Evolutionary conservation across 2,888 invertebrate genomes (phyloP), one percentile per base, ranked within the genome.

Genomic region (Malthinus seriepunctatus): DNA sequence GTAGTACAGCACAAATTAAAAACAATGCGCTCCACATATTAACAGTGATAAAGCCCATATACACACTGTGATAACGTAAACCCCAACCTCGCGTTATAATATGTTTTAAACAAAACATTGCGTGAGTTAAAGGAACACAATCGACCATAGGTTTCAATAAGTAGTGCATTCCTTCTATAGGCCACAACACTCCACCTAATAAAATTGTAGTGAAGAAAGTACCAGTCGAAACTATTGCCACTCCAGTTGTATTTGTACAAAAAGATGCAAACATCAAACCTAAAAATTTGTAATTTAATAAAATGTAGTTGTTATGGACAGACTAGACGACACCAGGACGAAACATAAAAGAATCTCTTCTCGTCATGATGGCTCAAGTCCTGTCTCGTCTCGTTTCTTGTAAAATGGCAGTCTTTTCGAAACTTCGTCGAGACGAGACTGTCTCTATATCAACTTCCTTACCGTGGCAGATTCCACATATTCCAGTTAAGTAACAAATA

Each of bases 401-500:
- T n/a, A n/a, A n/a, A n/a, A n/a, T n/a, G n/a, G n/a, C n/a, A n/a
- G n/a, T n/a, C n/a, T n/a, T n/a, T n/a, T n/a, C n/a, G n/a, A n/a
- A n/a, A n/a, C n/a, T n/a, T n/a, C n/a, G n/a, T n/a, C n/a, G n/a
- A n/a, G n/a, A n/a, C n/a, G n/a, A n/a, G n/a, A n/a, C n/a, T n/a
- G n/a, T n/a, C n/a, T n/a, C n/a, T n/a, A n/a, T n/a, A n/a, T n/a
- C n/a, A n/a, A n/a, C 12, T 1, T 11, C 3, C 15, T 32, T 81
- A 91, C 92, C 94, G 69, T 93, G 94, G 57, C 90, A 89, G 96
- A 97, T 97, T 71, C 96, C 97, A 73, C 95, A 94, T 11, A 95
- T 78, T 9, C 96, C 96, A 55, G 91, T 92, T 35, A 95, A 81
- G 1, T 94, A 76, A 0, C 91, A 90, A 9, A 96, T 80, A 0